A percentile compares a stretch with the other conserved stretches of the same genome.
Conservation (phyloP, 1,140 invertebrate genomes). For the Drosophila sechellia region DNA sequence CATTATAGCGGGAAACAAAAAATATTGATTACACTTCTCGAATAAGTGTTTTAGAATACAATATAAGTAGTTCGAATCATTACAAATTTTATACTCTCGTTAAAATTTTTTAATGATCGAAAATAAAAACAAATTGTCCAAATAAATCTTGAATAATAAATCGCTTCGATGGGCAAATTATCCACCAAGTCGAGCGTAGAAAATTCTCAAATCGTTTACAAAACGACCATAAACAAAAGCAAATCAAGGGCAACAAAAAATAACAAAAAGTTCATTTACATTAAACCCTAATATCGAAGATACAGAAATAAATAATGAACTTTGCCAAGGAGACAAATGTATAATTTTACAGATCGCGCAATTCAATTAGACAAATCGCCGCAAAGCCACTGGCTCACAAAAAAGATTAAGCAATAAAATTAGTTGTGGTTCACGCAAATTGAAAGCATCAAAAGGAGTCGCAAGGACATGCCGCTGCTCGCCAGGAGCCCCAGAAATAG, state of each 20-base stretch:
- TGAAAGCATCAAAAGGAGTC: slow-evolving; percentile 73
- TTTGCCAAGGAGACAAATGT: slow-evolving; percentile 64
- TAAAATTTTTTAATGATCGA: background rate
- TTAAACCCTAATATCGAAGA: slow-evolving; percentile 39
- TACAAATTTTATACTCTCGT: background rate
- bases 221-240: slow-evolving; percentile 42
- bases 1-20: background rate
- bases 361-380: slow-evolving; percentile 68
- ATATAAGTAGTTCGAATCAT: background rate
- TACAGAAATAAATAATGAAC: slow-evolving; percentile 72
- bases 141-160: slow-evolving; percentile 46
- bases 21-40: background rate
- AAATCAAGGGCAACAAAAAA: slow-evolving; percentile 15
- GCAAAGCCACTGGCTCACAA: slow-evolving; percentile 41
- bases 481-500: slow-evolving; percentile 59
- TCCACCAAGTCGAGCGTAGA: slow-evolving; percentile 40
- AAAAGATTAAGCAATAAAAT: slow-evolving; percentile 84
- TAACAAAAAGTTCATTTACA: slow-evolving; percentile 65
- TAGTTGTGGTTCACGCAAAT: slow-evolving; percentile 81
- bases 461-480: slow-evolving; percentile 47
- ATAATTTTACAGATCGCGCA: slow-evolving; percentile 72
- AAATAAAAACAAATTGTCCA: slow-evolving; percentile 8
- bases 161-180: slow-evolving; percentile 60
- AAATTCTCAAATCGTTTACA: slow-evolving; percentile 46
- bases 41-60: no score